Evolutionary conservation across 2,888 invertebrate genomes (phyloP), one percentile per base, ranked within the genome.

Genomic region (Noctua comes): DNA sequence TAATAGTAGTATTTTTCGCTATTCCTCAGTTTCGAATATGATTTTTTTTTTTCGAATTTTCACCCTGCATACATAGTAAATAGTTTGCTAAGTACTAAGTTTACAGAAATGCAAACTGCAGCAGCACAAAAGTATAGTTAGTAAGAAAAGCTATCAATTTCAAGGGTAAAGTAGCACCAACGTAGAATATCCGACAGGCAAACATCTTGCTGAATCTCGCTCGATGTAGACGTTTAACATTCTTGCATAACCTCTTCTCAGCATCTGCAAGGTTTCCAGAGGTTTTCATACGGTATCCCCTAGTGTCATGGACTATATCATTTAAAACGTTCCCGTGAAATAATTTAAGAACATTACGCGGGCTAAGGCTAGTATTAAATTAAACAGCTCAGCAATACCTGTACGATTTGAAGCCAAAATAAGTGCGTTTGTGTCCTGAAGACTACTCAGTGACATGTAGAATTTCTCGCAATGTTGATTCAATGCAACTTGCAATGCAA

Each of bases 171-270:
- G 8, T 8, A 18, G 62, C 62, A 31, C 62, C 62, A 18, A 68
- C 21, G 68, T 18, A 48, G 46, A n/a, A 27, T 18, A 71, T 59
- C 0, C 27, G 21, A 43, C 59, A 71, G 27, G 59, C 43, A 43
- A 59, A 21, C 43, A 71, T 27, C 43, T 59, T 59, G 21, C 11
- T 13, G 59, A 59, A 71, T 59, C 18, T 46, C 21, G 27, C 71
- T 59, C 43, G 43, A 71, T 43, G 43, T 21, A 59, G 59, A 11
- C 71, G 59, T 71, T 71, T 59, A 7, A 59, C 13, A 31, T 71
- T 71, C 59, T 62, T 62, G 31, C 62, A 62, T 8, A 62, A 18
- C 31, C 31, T 62, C 31, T 62, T 62, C 62, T 31, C 62, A 62
- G 62, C 31, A 31, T 62, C 62, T 62, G 62, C 31, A 62, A 62